phyloP scores from a whole-genome alignment of 2,113 vertebrate genomes.

The Picathartes gymnocephalus region DNA sequence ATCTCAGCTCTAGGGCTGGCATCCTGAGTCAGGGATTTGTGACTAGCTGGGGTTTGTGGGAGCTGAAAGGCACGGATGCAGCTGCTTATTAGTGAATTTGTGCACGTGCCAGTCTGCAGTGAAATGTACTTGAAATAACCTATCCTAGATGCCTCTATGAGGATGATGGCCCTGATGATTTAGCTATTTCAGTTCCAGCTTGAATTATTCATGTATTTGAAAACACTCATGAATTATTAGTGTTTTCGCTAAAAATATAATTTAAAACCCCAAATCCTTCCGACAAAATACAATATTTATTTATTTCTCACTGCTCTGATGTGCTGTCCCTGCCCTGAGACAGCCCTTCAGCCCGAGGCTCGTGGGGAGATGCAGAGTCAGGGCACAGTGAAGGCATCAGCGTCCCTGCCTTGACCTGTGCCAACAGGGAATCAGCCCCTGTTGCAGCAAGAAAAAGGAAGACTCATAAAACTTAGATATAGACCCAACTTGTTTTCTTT shows the following conservation, averaged over 20 bases:
- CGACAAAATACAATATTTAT: neutral
- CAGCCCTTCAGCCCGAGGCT: neutral
- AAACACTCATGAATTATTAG: conserved; percentile 68
- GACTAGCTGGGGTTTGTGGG: neutral
- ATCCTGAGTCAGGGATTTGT: conserved; percentile 18
- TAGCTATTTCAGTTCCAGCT: conserved; percentile 55
- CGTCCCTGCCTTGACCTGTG: neutral
- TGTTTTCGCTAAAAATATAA: conserved; percentile 63
- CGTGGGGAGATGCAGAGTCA: accelerated
- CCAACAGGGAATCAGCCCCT: neutral
- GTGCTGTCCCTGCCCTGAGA: neutral
- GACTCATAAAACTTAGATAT: neutral
- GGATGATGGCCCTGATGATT: conserved; percentile 60
- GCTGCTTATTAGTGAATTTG: conserved; percentile 51
- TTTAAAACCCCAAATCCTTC: conserved; percentile 44
- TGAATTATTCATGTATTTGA: conserved; percentile 64
- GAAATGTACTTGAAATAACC: conserved; percentile 66
- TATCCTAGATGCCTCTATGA: conserved; percentile 31
- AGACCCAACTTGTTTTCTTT: neutral
- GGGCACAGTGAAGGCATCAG: neutral
- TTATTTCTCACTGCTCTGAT: neutral
- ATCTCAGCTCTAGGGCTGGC: neutral
- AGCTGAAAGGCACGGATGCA: neutral
- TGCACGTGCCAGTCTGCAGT: conserved; percentile 57
- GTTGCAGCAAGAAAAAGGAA: neutral